phyloP scores from a whole-genome alignment of 2,888 invertebrate genomes.

The Netelia inedita region DNA sequence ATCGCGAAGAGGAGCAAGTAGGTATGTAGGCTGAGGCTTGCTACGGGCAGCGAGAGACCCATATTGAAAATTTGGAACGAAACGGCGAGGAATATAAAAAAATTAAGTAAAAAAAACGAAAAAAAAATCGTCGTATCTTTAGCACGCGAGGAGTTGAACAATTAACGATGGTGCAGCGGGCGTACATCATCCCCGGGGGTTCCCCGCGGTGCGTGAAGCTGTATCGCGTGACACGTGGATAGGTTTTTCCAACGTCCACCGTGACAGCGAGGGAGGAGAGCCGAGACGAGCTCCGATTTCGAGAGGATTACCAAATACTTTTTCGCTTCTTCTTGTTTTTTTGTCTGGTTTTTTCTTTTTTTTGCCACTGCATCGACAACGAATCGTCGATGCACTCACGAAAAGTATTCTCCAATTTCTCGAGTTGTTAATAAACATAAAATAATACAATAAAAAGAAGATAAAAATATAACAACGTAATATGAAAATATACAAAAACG shows the following conservation, averaged over 20 bases:
- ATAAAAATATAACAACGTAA: neutral
- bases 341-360: neutral
- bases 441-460: neutral
- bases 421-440: neutral
- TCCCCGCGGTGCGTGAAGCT: conserved; percentile 9
- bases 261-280: conserved; percentile 29
- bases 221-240: conserved; percentile 39
- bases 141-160: conserved; percentile 61
- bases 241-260: conserved; percentile 19
- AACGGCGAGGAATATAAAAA: conserved; percentile 16
- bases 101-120: neutral
- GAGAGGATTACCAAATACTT: conserved; percentile 18
- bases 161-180: conserved; percentile 55
- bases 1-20: conserved; percentile 52
- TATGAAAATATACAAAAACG: neutral
- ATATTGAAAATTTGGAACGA: conserved; percentile 55
- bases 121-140: conserved; percentile 27
- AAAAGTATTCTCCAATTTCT: neutral
- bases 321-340: neutral
- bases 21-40: conserved; percentile 5
- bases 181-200: conserved; percentile 66
- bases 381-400: neutral
- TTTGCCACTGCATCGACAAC: neutral
- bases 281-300: conserved; percentile 43
- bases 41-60: conserved; percentile 24